Conservation (phyloP, 2,888 invertebrate species). For the Dryocosmus kuriphilus region DNA sequence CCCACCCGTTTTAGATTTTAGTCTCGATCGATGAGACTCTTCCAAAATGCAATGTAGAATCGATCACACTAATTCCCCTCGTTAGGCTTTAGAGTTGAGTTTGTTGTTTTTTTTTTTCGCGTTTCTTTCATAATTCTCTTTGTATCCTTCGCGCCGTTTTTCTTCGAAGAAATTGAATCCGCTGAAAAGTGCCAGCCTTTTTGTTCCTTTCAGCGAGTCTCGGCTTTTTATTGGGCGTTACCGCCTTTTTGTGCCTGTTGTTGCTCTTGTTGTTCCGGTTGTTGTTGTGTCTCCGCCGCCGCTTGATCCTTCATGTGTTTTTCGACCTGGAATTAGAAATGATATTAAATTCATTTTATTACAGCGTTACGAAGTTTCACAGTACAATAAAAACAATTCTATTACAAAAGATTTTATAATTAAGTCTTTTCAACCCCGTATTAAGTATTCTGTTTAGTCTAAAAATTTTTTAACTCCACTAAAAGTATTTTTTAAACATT, state of each 20-base stretch:
- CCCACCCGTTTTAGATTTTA: constrained; percentile 5
- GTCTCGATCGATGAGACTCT: not conserved
- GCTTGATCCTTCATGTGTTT: constrained; percentile 75
- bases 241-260: constrained; percentile 73
- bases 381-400: too few relatives aligned
- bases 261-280: constrained; percentile 64
- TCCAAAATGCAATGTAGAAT: constrained; percentile 29
- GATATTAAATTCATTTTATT: too few relatives aligned
- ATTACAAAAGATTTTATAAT: too few relatives aligned
- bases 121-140: constrained; percentile 51
- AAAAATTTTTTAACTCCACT: too few relatives aligned
- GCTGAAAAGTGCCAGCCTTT: constrained; percentile 59
- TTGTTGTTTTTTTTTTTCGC: constrained; percentile 45
- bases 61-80: constrained; percentile 44
- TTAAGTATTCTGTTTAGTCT: too few relatives aligned
- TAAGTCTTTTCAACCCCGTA: too few relatives aligned
- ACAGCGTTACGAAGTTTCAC: too few relatives aligned
- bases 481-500: too few relatives aligned
- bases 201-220: constrained; percentile 51
- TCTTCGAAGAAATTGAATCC: constrained; percentile 57
- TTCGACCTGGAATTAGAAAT: constrained; percentile 68
- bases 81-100: constrained; percentile 38
- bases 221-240: constrained; percentile 72
- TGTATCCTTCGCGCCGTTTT: constrained; percentile 55
- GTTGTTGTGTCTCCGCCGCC: constrained; percentile 69